Base-by-base conservation (phyloP, 2,113 vertebrate genomes). In the Carettochelys insculpta region DNA sequence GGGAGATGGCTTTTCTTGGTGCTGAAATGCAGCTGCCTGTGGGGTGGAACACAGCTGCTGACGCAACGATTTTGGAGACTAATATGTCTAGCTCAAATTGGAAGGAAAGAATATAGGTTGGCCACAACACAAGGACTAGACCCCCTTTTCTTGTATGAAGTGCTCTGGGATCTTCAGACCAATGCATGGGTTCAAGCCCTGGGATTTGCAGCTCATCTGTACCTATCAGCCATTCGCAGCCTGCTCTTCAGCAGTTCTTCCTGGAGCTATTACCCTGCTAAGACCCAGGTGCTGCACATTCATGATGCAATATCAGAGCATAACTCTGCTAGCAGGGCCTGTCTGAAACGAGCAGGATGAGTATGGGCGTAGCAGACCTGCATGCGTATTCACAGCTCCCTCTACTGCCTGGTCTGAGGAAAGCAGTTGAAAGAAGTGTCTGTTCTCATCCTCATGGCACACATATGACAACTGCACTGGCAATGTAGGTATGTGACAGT, bases 21-120 rank as follows among this genome's bases (percentile, higher is more conserved):
- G 43, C 1, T 0, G 0, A 9, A 71, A 5, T 10, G 8, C 20
- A 34, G 82, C 45, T 47, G 47, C 56, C 8, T 29, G 41, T 77
- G 78, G 73, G 73, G 34, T 47, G 41, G 80, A 34, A 75, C 71
- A 29, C 12, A 65, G 77, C 22, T 77, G 20, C 34, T 80, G 81
- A 65, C 5, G 17, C 61, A 38, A 38, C 34, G 10, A 1, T 20
- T 65, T 38, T 38, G 61, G 34, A 65, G 34, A 65, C 34, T 20
- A 65, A 65, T 65, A 65, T 38, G 38, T 20, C 61, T 65, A n/a
- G 61, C 34, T 65, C 34, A 38, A n/a, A 65, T 38, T 65, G 34
- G 34, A 65, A 16, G 61, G 16, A 34, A 65, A n/a, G 34, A 65
- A n/a, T 65, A n/a, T 34, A 9, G 1, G 17, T 19, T 38, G 34